These are phyloP conservation scores for Acanthosepion pharaonis DNA, from an alignment of 2,888 invertebrate genomes.

Conservation along the genomic window DNA sequence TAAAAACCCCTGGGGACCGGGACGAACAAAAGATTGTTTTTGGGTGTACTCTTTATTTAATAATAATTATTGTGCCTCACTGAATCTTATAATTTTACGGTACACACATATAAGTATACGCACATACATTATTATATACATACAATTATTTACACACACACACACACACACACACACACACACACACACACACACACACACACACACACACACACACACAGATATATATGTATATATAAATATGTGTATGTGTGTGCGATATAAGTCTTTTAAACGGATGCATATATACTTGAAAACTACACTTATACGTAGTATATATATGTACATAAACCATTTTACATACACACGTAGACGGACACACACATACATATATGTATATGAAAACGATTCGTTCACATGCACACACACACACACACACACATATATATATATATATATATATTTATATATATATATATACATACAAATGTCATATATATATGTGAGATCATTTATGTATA, in stretches of 20 bases:
- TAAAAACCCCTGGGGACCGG: neutral
- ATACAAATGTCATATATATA: no score
- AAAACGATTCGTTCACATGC: no score
- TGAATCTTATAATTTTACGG: neutral
- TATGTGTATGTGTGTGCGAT: neutral
- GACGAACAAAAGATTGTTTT: slow-evolving; percentile 33
- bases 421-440: no score
- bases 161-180: neutral
- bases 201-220: neutral
- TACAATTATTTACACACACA: neutral
- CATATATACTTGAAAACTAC: no score
- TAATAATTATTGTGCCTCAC: neutral
- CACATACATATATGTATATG: no score
- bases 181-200: neutral
- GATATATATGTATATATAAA: rapidly evolving
- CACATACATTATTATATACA: neutral
- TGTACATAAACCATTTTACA: no score
- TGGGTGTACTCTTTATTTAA: slow-evolving; percentile 23
- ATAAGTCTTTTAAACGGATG: no score
- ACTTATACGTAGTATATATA: no score
- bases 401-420: no score
- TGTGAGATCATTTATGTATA: no score
- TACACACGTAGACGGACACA: no score
- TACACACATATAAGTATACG: neutral
- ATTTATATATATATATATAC: neutral